phyloP scores from a whole-genome alignment of 2,797 vertebrate genomes.

The Cynodonichthys magdalenae region DNA sequence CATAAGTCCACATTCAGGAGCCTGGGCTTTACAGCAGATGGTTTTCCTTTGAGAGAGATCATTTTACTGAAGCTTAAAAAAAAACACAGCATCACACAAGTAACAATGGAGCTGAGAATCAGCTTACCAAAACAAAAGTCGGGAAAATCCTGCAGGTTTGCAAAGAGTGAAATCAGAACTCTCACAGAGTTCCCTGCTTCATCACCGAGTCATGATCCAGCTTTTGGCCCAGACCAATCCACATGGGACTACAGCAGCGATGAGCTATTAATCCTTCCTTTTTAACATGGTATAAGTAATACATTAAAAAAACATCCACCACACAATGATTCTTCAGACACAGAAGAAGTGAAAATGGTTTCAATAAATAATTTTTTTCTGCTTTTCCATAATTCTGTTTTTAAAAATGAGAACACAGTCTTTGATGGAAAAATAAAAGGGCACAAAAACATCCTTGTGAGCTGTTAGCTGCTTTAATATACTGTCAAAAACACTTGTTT shows the following conservation, averaged over 20 bases:
- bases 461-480: constrained; percentile 40
- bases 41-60: constrained; percentile 14
- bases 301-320: background rate
- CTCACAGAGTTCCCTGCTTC: constrained; percentile 7
- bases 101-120: constrained; percentile 13
- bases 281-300: background rate
- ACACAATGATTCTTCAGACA: constrained; percentile 2
- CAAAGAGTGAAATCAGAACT: constrained; percentile 16
- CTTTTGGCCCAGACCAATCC: constrained; percentile 17
- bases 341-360: background rate
- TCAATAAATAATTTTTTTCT: background rate
- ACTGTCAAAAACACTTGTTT: constrained; percentile 39
- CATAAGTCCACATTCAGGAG: constrained; percentile 36
- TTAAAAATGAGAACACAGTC: constrained; percentile 17
- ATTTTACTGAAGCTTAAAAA: constrained; percentile 12
- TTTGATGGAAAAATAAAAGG: constrained; percentile 2
- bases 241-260: too few relatives aligned
- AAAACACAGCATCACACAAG: background rate
- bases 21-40: constrained; percentile 2
- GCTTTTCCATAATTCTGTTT: too few relatives aligned
- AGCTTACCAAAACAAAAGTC: constrained; percentile 20
- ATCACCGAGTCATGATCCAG: background rate
- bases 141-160: background rate
- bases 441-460: constrained; percentile 20
- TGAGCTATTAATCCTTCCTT: too few relatives aligned